phyloP scores from a whole-genome alignment of 2,888 invertebrate genomes.

The Coleophora deauratella region DNA sequence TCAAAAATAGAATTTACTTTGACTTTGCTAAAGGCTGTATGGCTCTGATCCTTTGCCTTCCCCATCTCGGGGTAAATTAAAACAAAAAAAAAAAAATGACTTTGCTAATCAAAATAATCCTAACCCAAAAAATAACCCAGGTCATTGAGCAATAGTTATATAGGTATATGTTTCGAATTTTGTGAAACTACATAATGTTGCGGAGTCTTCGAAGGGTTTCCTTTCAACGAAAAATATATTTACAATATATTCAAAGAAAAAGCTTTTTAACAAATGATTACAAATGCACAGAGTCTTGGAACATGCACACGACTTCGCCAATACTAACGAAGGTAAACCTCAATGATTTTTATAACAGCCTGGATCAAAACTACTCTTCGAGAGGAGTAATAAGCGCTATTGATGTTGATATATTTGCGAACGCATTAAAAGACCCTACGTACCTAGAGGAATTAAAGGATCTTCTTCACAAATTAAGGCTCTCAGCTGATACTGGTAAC shows the following conservation, averaged over 20 bases:
- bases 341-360: constrained; percentile 79
- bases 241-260: constrained; percentile 30
- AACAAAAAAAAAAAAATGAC: too few species aligned
- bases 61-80: too few species aligned
- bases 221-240: too few species aligned
- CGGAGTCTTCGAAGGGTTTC: too few species aligned
- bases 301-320: constrained; percentile 74
- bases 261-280: constrained; percentile 82
- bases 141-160: too few species aligned
- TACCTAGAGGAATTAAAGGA: constrained; percentile 83
- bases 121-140: too few species aligned
- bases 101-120: too few species aligned
- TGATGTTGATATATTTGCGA: constrained; percentile 88
- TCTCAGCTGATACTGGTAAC: constrained; percentile 80
- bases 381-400: constrained; percentile 80
- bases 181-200: too few species aligned
- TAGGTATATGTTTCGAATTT: too few species aligned
- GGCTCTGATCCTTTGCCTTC: too few species aligned
- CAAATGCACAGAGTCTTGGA: constrained; percentile 82
- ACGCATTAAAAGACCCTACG: constrained; percentile 71
- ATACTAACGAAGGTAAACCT: constrained; percentile 77
- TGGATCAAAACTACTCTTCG: constrained; percentile 79
- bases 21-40: too few species aligned
- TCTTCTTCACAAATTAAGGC: constrained; percentile 80
- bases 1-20: too few species aligned